Evolutionary conservation across 2,888 invertebrate genomes (phyloP).

Genomic region (Cataglyphis albicans): DNA sequence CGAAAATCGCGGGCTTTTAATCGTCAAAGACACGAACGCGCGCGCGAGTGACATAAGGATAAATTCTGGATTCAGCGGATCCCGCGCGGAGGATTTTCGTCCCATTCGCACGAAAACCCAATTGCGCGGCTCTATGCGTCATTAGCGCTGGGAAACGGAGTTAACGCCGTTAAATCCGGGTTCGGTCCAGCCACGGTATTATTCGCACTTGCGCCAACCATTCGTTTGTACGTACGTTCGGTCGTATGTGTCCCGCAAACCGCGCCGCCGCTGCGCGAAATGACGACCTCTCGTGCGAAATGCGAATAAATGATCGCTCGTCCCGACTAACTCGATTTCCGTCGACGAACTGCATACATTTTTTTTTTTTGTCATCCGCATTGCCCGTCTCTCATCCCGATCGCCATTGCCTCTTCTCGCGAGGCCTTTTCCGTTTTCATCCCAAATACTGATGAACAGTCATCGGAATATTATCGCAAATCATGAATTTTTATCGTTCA

Average conservation of each 20-base stretch:
- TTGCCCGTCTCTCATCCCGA: slow-evolving; percentile 1
- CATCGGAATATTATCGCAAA: not conserved
- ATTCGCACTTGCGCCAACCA: slow-evolving; percentile 74
- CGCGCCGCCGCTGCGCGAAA: slow-evolving; percentile 36
- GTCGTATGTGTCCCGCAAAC: not conserved
- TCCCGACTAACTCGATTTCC: slow-evolving; percentile 70
- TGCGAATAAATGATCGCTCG: slow-evolving; percentile 74
- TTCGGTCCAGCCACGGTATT: slow-evolving; percentile 78
- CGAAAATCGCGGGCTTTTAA: slow-evolving; percentile 61
- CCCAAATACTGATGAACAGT: not conserved
- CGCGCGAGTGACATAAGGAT: slow-evolving; percentile 66
- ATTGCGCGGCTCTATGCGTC: slow-evolving; percentile 81
- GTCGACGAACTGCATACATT: slow-evolving; percentile 53
- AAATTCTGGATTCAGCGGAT: slow-evolving; percentile 68
- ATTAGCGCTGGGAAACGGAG: slow-evolving; percentile 82
- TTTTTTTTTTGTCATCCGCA: slow-evolving; percentile 39
- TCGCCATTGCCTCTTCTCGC: not conserved
- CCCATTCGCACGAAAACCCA: slow-evolving; percentile 77
- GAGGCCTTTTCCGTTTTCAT: not conserved
- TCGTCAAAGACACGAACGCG: slow-evolving; percentile 38
- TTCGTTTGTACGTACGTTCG: not conserved
- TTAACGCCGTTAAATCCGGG: slow-evolving; percentile 79
- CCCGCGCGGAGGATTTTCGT: slow-evolving; percentile 66
- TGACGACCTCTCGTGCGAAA: slow-evolving; percentile 69
- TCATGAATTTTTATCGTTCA: not conserved